Base-by-base conservation (phyloP, 2,113 vertebrate species). In the Atrichornis clamosus region DNA sequence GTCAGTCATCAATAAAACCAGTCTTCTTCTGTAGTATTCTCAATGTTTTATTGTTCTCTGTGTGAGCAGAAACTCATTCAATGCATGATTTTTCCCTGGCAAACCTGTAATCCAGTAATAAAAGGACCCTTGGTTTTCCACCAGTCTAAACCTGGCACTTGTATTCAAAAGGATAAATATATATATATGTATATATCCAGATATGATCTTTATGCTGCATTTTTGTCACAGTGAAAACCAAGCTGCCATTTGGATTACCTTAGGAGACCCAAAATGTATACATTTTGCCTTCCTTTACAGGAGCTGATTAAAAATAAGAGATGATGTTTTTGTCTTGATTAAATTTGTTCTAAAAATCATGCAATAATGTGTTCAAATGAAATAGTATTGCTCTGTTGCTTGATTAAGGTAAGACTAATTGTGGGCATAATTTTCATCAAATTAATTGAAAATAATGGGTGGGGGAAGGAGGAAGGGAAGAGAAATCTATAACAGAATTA, bases 341-440 rank as follows among this genome's bases (percentile, higher is more conserved):
- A 93, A 91, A 83, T 94, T 85, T 91, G 88, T 86, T 84, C 83
- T 46, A 87, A 92, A 92, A 96, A 81, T 81, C 69, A 72, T n/a
- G 87, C 91, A 80, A 41, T 91, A 90, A 81, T 55, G 46, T 76
- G 81, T 92, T 95, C 58, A 56, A 70, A 83, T 93, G 86, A 89
- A 95, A 79, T 20, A 81, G 21, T 69, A 50, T 91, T 78, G 37
- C 89, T 94, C 9, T 80, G 68, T 88, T 90, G 84, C 93, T 96
- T 97, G 94, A 97, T 97, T 95, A 93, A 95, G 58, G 58, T 72
- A 89, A 83, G 78, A 44, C 74, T 97, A 96, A 96, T 96, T 89
- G 89, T 92, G 84, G 80, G 96, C 59, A 3, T 97, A 92, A 97
- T 97, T 96, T 97, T 96, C 89, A 96, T 95, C 96, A 93, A 87